Conservation (phyloP, 2,888 invertebrate genomes). For the Coronaproctus castanopsis region DNA sequence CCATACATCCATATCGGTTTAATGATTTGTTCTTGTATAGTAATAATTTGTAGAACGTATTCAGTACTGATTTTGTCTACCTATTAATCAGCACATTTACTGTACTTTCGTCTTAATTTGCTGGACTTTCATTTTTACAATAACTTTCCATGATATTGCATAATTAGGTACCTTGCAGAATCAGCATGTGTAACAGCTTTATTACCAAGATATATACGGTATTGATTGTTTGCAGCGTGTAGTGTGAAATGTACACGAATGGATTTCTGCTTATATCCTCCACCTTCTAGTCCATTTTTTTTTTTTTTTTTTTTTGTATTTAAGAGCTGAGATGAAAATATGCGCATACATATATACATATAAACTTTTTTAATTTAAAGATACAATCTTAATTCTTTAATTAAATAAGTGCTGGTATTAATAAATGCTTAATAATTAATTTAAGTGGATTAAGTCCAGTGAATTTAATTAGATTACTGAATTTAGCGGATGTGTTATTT, state of each 20-base stretch:
- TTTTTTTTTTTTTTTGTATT: no score
- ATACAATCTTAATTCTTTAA: no score
- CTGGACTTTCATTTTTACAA: background rate
- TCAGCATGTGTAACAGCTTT: background rate
- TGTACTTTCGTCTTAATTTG: background rate
- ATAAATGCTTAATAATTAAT: no score
- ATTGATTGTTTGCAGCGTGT: background rate
- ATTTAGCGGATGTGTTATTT: no score
- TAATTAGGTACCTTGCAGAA: background rate
- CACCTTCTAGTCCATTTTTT: background rate
- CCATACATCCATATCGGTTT: background rate
- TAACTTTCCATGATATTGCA: background rate
- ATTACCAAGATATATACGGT: background rate
- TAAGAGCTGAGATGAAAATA: no score
- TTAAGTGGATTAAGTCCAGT: no score
- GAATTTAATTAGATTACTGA: no score
- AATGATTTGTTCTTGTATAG: background rate
- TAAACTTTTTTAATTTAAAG: no score
- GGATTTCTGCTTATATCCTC: background rate
- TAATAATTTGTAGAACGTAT: background rate
- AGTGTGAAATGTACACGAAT: background rate
- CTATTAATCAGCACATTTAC: background rate
- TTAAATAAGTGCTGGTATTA: no score
- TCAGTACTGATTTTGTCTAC: background rate
- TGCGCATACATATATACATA: no score